Conservation (phyloP, 2,888 invertebrate species). For the Drosophila anceps region DNA sequence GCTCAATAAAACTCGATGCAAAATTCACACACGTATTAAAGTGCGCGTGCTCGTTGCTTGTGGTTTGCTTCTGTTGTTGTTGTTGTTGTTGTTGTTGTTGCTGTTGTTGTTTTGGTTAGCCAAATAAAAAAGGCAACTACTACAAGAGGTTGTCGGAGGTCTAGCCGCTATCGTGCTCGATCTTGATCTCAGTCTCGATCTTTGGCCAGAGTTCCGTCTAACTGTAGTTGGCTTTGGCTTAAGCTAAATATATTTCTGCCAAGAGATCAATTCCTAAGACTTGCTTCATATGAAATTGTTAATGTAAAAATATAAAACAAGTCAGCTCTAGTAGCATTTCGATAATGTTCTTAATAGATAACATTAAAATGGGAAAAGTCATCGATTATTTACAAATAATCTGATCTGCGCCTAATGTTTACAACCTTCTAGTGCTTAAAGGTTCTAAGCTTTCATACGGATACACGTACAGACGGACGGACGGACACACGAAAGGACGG, state of each 20-base stretch:
- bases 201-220: conserved; percentile 19
- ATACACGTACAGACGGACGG: background rate
- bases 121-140: conserved; percentile 46
- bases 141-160: conserved; percentile 47
- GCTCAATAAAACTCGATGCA: conserved; percentile 59
- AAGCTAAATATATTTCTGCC: background rate
- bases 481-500: no score
- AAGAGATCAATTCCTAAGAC: background rate
- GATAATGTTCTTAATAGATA: no score
- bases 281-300: background rate
- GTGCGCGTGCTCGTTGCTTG: conserved; percentile 61
- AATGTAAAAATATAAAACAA: background rate
- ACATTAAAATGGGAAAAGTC: no score
- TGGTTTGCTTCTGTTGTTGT: conserved; percentile 21
- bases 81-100: conserved; percentile 15
- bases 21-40: conserved; percentile 67
- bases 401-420: no score
- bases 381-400: no score
- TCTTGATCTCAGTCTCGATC: conserved; percentile 48
- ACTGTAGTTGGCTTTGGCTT: conserved; percentile 31
- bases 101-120: conserved; percentile 20
- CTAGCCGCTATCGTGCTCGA: conserved; percentile 42
- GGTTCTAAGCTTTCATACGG: background rate
- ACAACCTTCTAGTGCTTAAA: no score
- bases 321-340: no score